Evolutionary conservation across 1,140 invertebrate genomes (phyloP), one percentile per base, ranked within the genome.

Genomic region (Diprion similis): DNA sequence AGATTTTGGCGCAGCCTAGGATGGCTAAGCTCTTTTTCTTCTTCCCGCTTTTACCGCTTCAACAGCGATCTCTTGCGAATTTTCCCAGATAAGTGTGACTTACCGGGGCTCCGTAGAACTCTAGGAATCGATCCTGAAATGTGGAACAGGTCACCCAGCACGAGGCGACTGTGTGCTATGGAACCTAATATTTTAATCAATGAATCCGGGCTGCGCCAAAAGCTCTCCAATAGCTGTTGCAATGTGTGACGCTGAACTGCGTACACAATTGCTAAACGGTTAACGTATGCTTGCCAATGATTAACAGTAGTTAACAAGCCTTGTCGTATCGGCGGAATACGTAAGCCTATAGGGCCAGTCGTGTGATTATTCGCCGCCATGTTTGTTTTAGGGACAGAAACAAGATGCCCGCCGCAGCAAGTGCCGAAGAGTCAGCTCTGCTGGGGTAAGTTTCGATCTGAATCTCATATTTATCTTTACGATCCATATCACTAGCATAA

Each of bases 341-440:
- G 71, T 76, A 79, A 81, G 82, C 80, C 80, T 78, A 78, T 85
- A 84, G 83, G 83, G 79, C 82, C 78, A 80, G 79, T 80, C 76
- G 68, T 78, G 80, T 87, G 82, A 88, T 88, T 85, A 87, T 68
- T 88, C 84, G 76, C 79, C 80, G 78, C 84, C 83, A 81, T 84
- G 86, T 90, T 88, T 90, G 89, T 91, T 90, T 84, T 90, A 90
- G 89, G 89, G 83, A 89, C 78, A 88, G 83, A 85, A 90, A 88
- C 83, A 91, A 87, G 87, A 92, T 92, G 92, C 92, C 92, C 77
- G 89, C 91, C 77, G 91, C 91, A 80, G 91, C 90, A 79, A 90
- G 90, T 79, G 90, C 92, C 78, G 92, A 93, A 87, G 91, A 93
- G 88, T 91, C 91, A 70, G 92, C 92, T 82, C 90, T 93, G 73